Percentiles rank a stretch among this genome's conserved stretches.
phyloP scores from a whole-genome alignment of 2,797 vertebrate species.

The Rhinoraja longicauda region DNA sequence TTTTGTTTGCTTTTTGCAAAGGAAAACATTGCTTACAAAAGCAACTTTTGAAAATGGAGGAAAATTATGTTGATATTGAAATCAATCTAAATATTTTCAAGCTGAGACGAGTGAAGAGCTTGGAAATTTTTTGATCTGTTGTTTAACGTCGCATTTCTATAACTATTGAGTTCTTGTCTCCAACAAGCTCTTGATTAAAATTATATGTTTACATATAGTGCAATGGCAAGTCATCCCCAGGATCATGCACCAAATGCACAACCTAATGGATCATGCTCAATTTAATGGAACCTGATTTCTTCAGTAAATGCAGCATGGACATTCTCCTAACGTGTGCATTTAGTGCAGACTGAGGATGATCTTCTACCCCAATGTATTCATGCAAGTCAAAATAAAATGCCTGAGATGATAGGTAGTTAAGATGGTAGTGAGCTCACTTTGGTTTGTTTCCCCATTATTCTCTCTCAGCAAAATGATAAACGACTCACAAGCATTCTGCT shows the following conservation, averaged over 20 bases:
- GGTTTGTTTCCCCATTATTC: not conserved
- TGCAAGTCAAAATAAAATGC: constrained; percentile 8
- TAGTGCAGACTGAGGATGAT: too few relatives aligned
- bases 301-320: too few relatives aligned
- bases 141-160: not conserved
- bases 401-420: not conserved
- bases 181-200: not conserved
- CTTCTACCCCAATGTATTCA: not conserved
- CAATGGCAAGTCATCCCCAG: too few relatives aligned
- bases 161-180: not conserved
- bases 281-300: too few relatives aligned
- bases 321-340: too few relatives aligned
- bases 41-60: not conserved
- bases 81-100: not conserved
- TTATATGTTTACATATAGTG: not conserved
- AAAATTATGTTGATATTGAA: not conserved
- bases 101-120: not conserved
- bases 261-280: too few relatives aligned
- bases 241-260: too few relatives aligned
- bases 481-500: not conserved
- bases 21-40: not conserved
- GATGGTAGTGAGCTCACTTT: not conserved
- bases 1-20: not conserved
- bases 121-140: not conserved
- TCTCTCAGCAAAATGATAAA: not conserved